These are phyloP conservation scores for Herminia tarsipennalis DNA, from an alignment of 2,888 invertebrate species.

Conservation along the genomic window DNA sequence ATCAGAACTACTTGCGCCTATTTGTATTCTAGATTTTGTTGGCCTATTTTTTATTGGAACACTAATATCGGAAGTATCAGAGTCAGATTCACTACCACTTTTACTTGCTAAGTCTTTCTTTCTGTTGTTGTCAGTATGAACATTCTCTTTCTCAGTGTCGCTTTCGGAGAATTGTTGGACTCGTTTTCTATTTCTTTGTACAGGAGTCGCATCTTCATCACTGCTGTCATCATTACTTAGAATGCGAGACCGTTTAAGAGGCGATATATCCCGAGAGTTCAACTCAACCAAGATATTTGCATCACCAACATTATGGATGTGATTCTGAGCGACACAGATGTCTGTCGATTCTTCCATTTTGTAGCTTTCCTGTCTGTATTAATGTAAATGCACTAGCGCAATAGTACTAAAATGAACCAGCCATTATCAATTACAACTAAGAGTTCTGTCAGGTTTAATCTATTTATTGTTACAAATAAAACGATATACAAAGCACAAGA, in stretches of 20 bases:
- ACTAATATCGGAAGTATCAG: slow-evolving; percentile 13
- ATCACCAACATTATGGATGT: not conserved
- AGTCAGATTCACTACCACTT: slow-evolving; percentile 24
- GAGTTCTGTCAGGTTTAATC: no score
- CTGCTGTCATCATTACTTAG: slow-evolving; percentile 21
- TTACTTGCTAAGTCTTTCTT: not conserved
- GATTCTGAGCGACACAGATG: not conserved
- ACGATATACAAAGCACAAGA: no score
- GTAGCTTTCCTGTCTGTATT: no score
- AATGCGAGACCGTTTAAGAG: not conserved
- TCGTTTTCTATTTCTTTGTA: slow-evolving; percentile 48
- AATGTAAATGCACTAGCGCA: no score
- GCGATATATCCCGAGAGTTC: slow-evolving; percentile 8
- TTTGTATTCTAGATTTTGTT: slow-evolving; percentile 37
- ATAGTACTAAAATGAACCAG: no score
- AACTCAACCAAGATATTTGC: slow-evolving; percentile 4
- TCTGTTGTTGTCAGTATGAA: not conserved
- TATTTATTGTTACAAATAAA: no score
- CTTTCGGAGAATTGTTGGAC: slow-evolving; percentile 59
- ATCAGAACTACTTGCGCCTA: slow-evolving; percentile 30
- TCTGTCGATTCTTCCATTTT: slow-evolving; percentile 4
- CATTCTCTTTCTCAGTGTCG: slow-evolving; percentile 57
- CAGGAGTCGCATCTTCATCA: slow-evolving; percentile 45
- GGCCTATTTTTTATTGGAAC: slow-evolving; percentile 21
- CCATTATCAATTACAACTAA: no score